Conservation (phyloP, 2,888 invertebrate genomes). For the Epirrhoe alternata region DNA sequence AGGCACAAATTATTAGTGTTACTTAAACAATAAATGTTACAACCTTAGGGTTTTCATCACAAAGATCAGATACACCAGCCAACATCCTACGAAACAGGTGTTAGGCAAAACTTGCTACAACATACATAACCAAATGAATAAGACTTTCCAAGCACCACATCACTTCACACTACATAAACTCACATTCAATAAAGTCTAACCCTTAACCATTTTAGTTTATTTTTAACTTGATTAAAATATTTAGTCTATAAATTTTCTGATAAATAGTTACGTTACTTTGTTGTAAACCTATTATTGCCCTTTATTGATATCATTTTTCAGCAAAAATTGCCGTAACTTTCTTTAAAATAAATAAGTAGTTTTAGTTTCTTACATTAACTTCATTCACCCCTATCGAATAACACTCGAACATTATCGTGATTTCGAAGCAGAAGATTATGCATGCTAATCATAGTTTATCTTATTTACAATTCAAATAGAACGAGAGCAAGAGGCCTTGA, state of each 20-base stretch:
- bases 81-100: slow-evolving; percentile 38
- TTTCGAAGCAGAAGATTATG: slow-evolving; percentile 67
- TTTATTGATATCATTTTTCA: slow-evolving; percentile 65
- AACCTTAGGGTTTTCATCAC: slow-evolving; percentile 55
- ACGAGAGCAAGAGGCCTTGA: slow-evolving; percentile 74
- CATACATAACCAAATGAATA: slow-evolving; percentile 52
- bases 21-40: slow-evolving; percentile 61
- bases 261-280: slow-evolving; percentile 76
- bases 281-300: slow-evolving; percentile 83
- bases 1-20: slow-evolving; percentile 73
- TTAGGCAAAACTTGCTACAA: slow-evolving; percentile 46
- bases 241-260: slow-evolving; percentile 62
- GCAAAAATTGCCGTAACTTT: slow-evolving; percentile 52
- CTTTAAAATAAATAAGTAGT: slow-evolving; percentile 65
- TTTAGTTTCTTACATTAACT: slow-evolving; percentile 53
- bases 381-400: slow-evolving; percentile 55
- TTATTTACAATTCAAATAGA: slow-evolving; percentile 80
- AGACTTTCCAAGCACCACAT: slow-evolving; percentile 71
- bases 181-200: slow-evolving; percentile 63
- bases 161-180: slow-evolving; percentile 62
- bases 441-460: slow-evolving; percentile 70
- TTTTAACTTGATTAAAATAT: slow-evolving; percentile 65
- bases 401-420: slow-evolving; percentile 65
- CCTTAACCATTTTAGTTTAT: slow-evolving; percentile 67
- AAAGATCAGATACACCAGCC: slow-evolving; percentile 57